Conservation (phyloP, 92 coral and sea anemone species). For the Palythoa grandis region DNA sequence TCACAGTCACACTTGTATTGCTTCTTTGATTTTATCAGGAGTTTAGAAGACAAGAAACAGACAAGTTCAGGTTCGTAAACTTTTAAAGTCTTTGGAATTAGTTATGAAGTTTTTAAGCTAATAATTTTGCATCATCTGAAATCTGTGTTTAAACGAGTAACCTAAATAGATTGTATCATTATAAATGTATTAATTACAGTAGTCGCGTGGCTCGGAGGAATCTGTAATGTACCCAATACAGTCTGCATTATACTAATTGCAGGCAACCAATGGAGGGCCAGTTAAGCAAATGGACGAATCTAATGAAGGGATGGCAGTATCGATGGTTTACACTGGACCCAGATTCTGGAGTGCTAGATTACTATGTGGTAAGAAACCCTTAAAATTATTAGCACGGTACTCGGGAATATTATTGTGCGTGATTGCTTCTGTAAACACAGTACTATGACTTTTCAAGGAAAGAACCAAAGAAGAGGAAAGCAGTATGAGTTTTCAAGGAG, state of each 20-base stretch:
- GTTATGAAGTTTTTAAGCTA: not conserved
- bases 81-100: not conserved
- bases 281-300: constrained; percentile 97
- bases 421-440: too few relatives aligned
- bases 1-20: constrained; percentile 6
- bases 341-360: constrained; percentile 87
- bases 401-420: too few relatives aligned
- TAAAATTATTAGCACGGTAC: not conserved
- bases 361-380: constrained; percentile 81
- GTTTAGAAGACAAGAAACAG: constrained; percentile 43
- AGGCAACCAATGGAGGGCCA: constrained; percentile 98
- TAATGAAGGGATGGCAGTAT: constrained; percentile 98
- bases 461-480: too few relatives aligned
- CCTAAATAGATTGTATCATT: not conserved
- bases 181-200: not conserved
- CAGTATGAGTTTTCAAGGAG: too few relatives aligned
- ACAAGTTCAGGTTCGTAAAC: constrained; percentile 35
- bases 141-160: not conserved
- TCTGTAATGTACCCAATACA: not conserved
- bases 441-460: too few relatives aligned
- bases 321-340: constrained; percentile 97
- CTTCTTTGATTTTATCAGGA: constrained; percentile 27
- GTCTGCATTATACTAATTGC: not conserved
- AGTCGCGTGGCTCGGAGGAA: not conserved
- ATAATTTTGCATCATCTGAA: not conserved